Conservation (phyloP, 2,113 vertebrate species). For the Myiagra hebetior region DNA sequence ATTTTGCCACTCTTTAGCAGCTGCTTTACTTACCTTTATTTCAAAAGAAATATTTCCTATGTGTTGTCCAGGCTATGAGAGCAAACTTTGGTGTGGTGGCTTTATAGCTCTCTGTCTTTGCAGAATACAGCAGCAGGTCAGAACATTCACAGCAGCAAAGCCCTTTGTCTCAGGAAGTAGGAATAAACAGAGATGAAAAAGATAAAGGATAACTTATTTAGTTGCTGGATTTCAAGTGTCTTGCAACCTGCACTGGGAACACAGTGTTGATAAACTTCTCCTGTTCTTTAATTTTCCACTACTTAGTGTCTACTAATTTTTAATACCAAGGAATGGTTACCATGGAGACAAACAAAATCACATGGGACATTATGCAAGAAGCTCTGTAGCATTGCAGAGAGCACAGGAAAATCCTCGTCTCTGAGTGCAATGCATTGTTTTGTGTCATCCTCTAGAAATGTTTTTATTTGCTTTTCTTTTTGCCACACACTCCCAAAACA, state of each 20-base stretch:
- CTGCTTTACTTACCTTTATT: neutral
- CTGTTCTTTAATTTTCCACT: neutral
- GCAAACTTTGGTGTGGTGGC: neutral
- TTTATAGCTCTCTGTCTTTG: neutral
- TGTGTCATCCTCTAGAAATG: neutral
- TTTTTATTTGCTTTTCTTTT: neutral
- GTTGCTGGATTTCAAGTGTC: neutral
- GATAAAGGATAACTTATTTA: neutral
- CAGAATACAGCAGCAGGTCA: neutral
- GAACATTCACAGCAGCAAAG: neutral
- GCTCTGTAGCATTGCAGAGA: neutral
- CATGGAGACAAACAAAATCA: neutral
- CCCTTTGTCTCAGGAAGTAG: neutral
- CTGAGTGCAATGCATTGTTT: neutral
- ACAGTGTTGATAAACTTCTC: neutral
- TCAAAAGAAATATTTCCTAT: neutral
- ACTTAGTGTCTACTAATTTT: neutral
- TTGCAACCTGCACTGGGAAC: neutral
- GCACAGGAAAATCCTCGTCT: neutral
- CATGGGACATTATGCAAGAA: neutral
- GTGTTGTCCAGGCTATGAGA: neutral
- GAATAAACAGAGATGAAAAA: neutral
- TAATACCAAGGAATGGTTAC: neutral
- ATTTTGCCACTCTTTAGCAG: neutral
- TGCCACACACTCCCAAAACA: neutral